phyloP scores from a whole-genome alignment of 2,888 invertebrate species.

The Archaeoteleia sp. region DNA sequence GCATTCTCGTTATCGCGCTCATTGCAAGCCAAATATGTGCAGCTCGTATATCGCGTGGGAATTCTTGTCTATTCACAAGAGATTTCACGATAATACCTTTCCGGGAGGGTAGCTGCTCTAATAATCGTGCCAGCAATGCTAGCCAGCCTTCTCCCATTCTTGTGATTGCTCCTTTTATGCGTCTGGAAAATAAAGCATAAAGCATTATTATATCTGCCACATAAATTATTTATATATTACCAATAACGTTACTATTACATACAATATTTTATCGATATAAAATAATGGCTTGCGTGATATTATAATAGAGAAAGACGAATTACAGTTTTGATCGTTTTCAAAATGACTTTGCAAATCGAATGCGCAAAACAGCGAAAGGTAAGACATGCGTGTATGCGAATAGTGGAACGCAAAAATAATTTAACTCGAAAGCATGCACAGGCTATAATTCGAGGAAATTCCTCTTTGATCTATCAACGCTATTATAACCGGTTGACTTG shows the following conservation, averaged over 20 bases:
- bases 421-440: no score
- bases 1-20: constrained; percentile 1
- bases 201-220: no score
- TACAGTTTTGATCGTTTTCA: constrained; percentile 36
- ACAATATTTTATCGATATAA: no score
- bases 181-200: neutral
- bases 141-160: no score
- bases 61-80: constrained; percentile 12
- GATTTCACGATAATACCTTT: constrained; percentile 10
- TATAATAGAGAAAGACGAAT: constrained; percentile 17
- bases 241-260: no score
- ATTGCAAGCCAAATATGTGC: constrained; percentile 7
- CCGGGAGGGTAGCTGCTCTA: neutral
- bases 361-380: constrained; percentile 7
- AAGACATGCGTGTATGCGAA: constrained; percentile 2
- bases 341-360: constrained; percentile 17
- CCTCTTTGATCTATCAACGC: no score
- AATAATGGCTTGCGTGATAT: no score
- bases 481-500: no score
- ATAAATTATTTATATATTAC: no score
- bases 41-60: constrained; percentile 19
- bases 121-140: constrained; percentile 1
- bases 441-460: no score
- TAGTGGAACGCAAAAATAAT: neutral
- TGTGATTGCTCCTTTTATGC: neutral